Evolutionary conservation across 2,797 vertebrate genomes (phyloP).

Genomic region (Chaunax sp.): DNA sequence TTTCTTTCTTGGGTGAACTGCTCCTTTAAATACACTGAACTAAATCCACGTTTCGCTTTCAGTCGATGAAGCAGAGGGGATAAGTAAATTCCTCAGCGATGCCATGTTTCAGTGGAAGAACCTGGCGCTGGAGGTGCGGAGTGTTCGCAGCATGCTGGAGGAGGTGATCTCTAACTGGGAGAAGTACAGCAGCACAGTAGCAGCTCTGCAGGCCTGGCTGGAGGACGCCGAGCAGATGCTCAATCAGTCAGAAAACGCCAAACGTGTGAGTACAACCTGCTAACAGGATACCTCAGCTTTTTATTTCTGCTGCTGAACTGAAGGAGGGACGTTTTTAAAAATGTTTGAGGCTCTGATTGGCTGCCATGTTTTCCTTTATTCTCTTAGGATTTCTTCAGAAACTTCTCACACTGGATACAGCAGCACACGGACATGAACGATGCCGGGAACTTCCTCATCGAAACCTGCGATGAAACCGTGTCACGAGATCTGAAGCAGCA

Average conservation of each 20-base stretch:
- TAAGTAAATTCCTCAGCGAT: constrained; percentile 93
- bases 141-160: constrained; percentile 97
- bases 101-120: constrained; percentile 95
- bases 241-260: constrained; percentile 91
- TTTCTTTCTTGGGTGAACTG: too few relatives aligned
- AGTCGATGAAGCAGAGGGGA: constrained; percentile 94
- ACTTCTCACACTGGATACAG: constrained; percentile 96
- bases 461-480: constrained; percentile 95
- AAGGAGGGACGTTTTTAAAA: neutral
- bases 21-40: too few relatives aligned
- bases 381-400: constrained; percentile 93
- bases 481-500: constrained; percentile 98
- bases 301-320: neutral
- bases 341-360: neutral
- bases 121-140: constrained; percentile 94
- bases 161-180: constrained; percentile 98
- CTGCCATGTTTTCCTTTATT: constrained; percentile 13
- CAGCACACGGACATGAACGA: constrained; percentile 98
- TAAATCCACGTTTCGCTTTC: constrained; percentile 40
- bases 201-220: constrained; percentile 94
- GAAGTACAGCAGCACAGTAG: constrained; percentile 92
- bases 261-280: constrained; percentile 85
- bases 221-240: constrained; percentile 97
- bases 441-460: constrained; percentile 97
- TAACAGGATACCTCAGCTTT: too few relatives aligned